These are phyloP conservation scores for Trissoscelio sp. DNA, from an alignment of 2,888 invertebrate species.

Conservation along the genomic window DNA sequence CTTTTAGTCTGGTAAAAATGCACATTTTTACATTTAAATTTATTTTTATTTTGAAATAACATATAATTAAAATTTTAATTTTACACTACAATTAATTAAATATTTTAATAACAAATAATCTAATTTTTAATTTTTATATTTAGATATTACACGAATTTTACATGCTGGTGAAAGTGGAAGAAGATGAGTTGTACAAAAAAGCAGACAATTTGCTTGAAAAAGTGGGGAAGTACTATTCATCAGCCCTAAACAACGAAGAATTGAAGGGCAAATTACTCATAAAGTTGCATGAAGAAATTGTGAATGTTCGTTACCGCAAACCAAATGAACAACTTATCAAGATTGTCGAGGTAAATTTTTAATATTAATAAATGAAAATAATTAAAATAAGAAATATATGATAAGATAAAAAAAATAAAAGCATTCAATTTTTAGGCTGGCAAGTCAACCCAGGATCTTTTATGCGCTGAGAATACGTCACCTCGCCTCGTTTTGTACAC, in stretches of 20 bases:
- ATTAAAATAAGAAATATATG: neutral
- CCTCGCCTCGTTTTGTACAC: constrained; percentile 40
- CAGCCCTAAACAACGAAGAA: neutral
- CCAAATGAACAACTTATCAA: constrained; percentile 7
- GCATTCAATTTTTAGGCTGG: constrained; percentile 40
- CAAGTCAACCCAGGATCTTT: constrained; percentile 25
- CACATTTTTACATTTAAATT: neutral
- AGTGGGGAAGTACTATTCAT: neutral
- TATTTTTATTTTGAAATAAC: neutral
- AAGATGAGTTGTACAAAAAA: constrained; percentile 5
- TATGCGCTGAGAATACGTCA: neutral
- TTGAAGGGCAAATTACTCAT: neutral
- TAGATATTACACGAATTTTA: constrained; percentile 31
- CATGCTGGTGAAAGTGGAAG: constrained; percentile 2
- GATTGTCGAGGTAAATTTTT: neutral
- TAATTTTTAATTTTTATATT: constrained; percentile 10
- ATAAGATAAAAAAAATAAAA: neutral
- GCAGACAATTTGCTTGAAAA: neutral
- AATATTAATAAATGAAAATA: neutral
- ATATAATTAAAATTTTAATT: neutral
- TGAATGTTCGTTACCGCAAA: constrained; percentile 11
- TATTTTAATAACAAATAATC: constrained; percentile 1
- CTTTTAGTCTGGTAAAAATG: neutral
- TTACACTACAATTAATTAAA: neutral
- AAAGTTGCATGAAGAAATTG: constrained; percentile 7